Percentiles rank a stretch among this genome's conserved stretches.
These are phyloP conservation scores for Spizaetus ornatus DNA, from an alignment of 2,113 vertebrate species.

Conservation along the genomic window DNA sequence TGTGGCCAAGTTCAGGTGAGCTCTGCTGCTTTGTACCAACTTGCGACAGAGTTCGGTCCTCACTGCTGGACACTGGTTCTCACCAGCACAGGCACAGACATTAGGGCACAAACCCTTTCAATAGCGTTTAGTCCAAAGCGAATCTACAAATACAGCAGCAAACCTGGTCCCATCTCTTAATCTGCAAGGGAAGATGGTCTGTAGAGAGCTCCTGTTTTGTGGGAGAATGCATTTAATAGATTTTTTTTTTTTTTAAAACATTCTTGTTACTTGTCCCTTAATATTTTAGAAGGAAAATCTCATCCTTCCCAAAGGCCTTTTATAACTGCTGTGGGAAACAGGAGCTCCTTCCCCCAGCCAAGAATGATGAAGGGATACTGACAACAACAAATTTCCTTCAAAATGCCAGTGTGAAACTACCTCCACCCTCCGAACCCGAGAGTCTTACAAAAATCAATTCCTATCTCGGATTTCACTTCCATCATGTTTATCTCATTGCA, in stretches of 20 bases:
- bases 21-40: background rate
- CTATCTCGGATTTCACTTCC: background rate
- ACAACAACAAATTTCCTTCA: background rate
- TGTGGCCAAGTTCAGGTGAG: background rate
- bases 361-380: background rate
- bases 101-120: background rate
- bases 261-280: background rate
- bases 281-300: slow-evolving; percentile 2
- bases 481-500: background rate
- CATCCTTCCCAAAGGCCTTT: background rate
- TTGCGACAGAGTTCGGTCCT: background rate
- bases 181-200: background rate
- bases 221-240: background rate
- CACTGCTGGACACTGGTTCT: background rate
- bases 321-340: background rate
- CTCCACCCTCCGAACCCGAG: background rate
- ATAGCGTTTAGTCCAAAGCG: background rate
- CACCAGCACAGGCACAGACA: background rate
- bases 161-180: background rate
- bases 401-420: background rate
- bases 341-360: background rate
- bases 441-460: background rate
- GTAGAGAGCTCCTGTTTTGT: background rate
- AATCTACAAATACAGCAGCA: background rate
- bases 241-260: background rate